Base-by-base conservation (phyloP, 2,888 invertebrate species). In the Acanthosepion pharaonis region DNA sequence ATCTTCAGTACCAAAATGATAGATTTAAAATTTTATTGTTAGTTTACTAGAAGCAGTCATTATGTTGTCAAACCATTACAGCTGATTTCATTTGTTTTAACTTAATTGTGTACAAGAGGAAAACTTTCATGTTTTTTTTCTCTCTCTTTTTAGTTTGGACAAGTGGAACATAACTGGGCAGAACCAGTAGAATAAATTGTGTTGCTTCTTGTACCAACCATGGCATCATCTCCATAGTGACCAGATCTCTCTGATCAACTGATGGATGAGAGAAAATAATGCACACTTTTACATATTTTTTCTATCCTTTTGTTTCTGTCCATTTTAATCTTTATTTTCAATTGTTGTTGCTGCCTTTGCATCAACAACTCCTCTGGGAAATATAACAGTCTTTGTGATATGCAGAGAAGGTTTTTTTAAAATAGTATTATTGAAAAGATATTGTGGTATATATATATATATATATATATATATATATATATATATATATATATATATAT, bases 161-260 rank as follows among this genome's bases (percentile, higher is more conserved):
- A 25, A 48, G 59, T 94, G 33, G 78, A 94, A 78, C 94, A 94
- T 33, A 28, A 94, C 64, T 94, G 94, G 94, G 28, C 64, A 33
- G 94, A 94, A 20, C 15, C 42, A 55, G 23, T 94, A 51, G 94
- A 94, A 42, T 94, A 94, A 94, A 15, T 28, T 11, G 48, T n/a
- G 48, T 53, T 49, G 18, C 48, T 48, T 25, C 42, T 78, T n/a
- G 78, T 33, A 78, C 59, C 59, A 59, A 59, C 59, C 59, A 59
- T 59, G 59, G 59, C 59, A 59, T n/a, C 78, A 78, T 42, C 78
- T 3, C 15, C 15, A 15, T 33, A 78, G 78, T n/a, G 15, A 78
- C 11, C 78, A 78, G 78, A 78, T 20, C 15, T 5, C 5, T 23
- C 23, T 20, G 59, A 59, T 59, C 59, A 42, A 42, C 20, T 23